Percentiles rank a stretch among this genome's conserved stretches.
Conservation (phyloP, 2,888 invertebrate species). For the Craniophora ligustri region DNA sequence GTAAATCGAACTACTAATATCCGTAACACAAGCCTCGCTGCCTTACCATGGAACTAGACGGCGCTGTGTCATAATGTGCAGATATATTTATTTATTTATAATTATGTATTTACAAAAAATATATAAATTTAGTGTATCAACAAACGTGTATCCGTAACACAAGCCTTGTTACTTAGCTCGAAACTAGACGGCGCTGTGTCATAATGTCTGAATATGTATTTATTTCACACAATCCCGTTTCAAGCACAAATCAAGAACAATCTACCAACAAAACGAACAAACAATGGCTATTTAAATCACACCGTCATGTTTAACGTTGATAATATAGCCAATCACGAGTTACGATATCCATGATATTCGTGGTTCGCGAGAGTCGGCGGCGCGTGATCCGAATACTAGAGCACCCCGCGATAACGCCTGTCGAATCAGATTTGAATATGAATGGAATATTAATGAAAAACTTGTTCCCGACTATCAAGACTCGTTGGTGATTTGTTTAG, state of each 20-base stretch:
- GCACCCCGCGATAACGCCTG: conserved; percentile 73
- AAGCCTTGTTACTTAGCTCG: too few species aligned
- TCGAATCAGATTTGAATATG: conserved; percentile 85
- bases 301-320: conserved; percentile 67
- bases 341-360: conserved; percentile 71
- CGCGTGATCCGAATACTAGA: conserved; percentile 79
- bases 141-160: too few species aligned
- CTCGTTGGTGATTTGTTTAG: conserved; percentile 66
- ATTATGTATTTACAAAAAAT: too few species aligned
- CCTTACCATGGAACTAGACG: too few species aligned
- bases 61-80: too few species aligned
- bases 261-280: conserved; percentile 36
- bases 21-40: too few species aligned
- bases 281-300: conserved; percentile 55
- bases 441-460: conserved; percentile 86
- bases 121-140: too few species aligned
- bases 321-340: conserved; percentile 81
- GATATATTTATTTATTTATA: too few species aligned
- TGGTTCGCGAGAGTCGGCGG: conserved; percentile 64
- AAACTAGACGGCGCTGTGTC: too few species aligned
- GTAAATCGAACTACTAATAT: too few species aligned
- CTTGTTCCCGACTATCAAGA: conserved; percentile 72
- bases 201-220: too few species aligned
- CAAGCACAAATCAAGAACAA: conserved; percentile 42
- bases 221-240: conserved; percentile 15